Base-by-base conservation (phyloP, 2,888 invertebrate species). In the Eupithecia abbreviata region DNA sequence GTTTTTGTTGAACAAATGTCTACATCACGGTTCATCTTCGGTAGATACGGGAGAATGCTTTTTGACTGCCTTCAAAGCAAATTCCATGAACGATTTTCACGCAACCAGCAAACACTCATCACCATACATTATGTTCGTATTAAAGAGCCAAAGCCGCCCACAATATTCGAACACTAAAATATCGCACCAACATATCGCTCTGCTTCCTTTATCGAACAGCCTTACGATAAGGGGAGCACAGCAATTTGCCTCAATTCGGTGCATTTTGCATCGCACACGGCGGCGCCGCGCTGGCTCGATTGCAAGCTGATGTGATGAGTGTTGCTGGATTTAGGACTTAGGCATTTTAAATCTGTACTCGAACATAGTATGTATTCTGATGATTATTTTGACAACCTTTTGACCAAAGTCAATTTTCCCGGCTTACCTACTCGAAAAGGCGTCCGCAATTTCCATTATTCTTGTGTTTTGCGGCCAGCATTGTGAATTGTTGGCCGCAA, bases 181-280 rank as follows among this genome's bases (percentile, higher is more conserved):
- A 13, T 5, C 65, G 5, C 5, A 66, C 41, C 13, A 41, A 13
- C 42, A n/a, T 2, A 45, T 51, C 72, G 76, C 72, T 72, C 7
- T 41, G 58, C 71, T 67, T 9, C 5, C 4, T n/a, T 13, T 7
- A 47, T 62, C 10, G 68, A 58, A 12, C 18, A 68, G 67, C 62
- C 68, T 75, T 73, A 75, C 45, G 55, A 71, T 78, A 75, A 75
- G 73, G 72, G 73, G 65, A 73, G 68, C 75, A 72, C 66, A 51
- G 77, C 71, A 76, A 78, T 76, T 76, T 78, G 69, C 72, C 78
- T 76, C 78, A 76, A 72, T 78, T 76, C 71, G 70, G 70, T 75
- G 80, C 80, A 81, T 76, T 76, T 75, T 81, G 78, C 77, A 73
- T 77, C 72, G 67, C 65, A 72, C 58, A 47, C 73, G 72, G 66